Conservation (phyloP, 2,888 invertebrate species). For the Pyrrhia umbra region DNA sequence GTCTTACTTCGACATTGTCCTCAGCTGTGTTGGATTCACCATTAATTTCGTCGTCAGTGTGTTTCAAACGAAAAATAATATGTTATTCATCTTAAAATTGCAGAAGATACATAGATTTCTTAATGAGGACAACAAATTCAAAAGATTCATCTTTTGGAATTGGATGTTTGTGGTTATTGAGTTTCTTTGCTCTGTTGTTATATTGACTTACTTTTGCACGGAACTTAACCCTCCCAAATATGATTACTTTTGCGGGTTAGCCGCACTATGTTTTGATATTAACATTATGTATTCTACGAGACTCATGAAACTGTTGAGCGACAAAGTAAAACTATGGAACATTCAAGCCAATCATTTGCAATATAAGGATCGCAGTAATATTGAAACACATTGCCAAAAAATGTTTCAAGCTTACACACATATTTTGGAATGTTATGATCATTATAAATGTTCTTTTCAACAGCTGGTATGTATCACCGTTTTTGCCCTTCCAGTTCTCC, state of each 20-base stretch:
- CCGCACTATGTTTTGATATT: constrained; percentile 1
- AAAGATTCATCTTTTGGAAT: not conserved
- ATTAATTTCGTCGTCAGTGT: not conserved
- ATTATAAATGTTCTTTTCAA: not conserved
- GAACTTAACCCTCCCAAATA: not conserved
- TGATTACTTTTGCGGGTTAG: not conserved
- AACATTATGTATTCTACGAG: constrained; percentile 18
- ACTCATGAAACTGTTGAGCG: constrained; percentile 4
- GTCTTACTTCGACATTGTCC: not conserved
- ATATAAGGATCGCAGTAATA: not conserved
- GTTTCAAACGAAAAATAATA: not conserved
- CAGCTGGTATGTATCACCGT: not conserved
- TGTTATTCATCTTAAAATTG: not conserved
- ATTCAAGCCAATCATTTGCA: not conserved
- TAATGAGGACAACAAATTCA: not conserved
- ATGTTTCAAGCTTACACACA: constrained; percentile 12
- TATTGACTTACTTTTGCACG: not conserved
- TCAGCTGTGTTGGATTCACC: not conserved
- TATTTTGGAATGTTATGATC: constrained; percentile 10
- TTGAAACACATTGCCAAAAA: not conserved
- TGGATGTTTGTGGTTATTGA: not conserved
- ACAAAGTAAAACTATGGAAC: constrained; percentile 27
- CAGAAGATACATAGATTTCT: not conserved
- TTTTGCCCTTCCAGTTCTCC: not conserved
- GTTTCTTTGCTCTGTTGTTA: not conserved